A percentile compares a stretch with the other conserved stretches of the same genome.
These are phyloP conservation scores for Podarcis siculus DNA, from an alignment of 2,797 vertebrate genomes.

Conservation along the genomic window DNA sequence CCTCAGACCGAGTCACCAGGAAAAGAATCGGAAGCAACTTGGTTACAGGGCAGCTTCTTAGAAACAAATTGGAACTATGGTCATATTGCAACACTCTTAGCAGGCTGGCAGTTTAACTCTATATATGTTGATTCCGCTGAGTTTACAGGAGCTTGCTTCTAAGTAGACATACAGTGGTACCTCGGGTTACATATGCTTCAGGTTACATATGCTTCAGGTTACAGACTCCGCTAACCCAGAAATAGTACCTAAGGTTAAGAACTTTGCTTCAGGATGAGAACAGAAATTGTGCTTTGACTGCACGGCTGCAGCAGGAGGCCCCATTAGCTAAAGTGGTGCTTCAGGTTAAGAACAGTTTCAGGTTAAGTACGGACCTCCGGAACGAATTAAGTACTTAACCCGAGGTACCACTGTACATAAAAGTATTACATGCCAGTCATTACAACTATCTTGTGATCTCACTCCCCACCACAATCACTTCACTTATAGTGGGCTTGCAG, in stretches of 20 bases:
- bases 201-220: no score
- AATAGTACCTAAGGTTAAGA: no score
- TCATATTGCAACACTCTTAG: neutral
- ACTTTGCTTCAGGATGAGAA: no score
- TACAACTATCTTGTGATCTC: neutral
- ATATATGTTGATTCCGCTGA: neutral
- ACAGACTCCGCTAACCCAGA: no score
- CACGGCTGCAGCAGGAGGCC: no score
- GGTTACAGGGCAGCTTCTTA: neutral
- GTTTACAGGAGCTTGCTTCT: neutral
- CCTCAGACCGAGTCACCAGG: neutral
- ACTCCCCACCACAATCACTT: neutral
- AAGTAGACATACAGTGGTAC: neutral
- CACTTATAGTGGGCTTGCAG: neutral
- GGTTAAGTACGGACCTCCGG: no score
- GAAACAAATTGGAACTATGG: neutral
- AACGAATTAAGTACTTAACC: no score
- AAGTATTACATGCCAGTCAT: neutral
- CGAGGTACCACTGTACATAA: no score
- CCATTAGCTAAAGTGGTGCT: no score
- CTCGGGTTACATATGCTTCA: no score
- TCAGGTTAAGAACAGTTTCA: no score
- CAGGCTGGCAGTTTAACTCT: neutral
- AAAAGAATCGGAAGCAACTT: neutral
- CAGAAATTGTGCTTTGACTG: no score